A percentile compares a stretch with the other conserved stretches of the same genome.
phyloP scores from a whole-genome alignment of 2,797 vertebrate genomes.

The Thaleichthys pacificus region DNA sequence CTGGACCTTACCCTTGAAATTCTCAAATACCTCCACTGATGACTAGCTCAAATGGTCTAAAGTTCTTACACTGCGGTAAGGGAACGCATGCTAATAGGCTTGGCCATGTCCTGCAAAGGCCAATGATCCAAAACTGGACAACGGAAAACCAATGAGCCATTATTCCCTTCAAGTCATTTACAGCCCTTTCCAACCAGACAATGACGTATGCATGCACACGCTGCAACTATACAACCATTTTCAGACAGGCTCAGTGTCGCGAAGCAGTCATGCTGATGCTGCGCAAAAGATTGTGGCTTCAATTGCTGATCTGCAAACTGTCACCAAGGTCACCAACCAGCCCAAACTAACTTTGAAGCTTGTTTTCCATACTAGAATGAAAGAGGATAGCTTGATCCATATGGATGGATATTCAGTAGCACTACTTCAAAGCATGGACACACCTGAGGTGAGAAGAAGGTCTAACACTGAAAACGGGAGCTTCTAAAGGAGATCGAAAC shows the following conservation, averaged over 20 bases:
- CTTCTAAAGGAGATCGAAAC: constrained; percentile 13
- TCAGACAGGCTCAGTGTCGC: constrained; percentile 40
- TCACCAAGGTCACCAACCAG: constrained; percentile 31
- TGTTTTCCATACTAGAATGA: constrained; percentile 27
- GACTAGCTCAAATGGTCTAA: background rate
- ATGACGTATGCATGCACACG: constrained; percentile 28
- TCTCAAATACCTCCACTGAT: background rate
- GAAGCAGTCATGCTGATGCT: constrained; percentile 44
- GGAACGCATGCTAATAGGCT: background rate
- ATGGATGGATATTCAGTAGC: constrained; percentile 52
- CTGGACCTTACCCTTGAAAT: background rate
- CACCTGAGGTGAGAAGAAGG: constrained; percentile 36
- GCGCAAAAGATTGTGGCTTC: constrained; percentile 39
- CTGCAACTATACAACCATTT: constrained; percentile 45
- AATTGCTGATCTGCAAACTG: constrained; percentile 41
- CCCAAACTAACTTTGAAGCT: constrained; percentile 31
- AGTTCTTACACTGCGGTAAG: background rate
- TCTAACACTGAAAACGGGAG: constrained; percentile 18
- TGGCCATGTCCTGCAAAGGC: background rate
- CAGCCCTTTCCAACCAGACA: constrained; percentile 28
- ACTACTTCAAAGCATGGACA: constrained; percentile 45
- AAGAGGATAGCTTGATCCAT: constrained; percentile 48
- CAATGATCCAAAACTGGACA: constrained; percentile 4
- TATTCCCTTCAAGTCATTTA: constrained; percentile 43
- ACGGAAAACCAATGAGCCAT: constrained; percentile 22